A percentile compares a stretch with the other conserved stretches of the same genome.
These are phyloP conservation scores for Isurus oxyrinchus DNA, from an alignment of 2,113 vertebrate genomes.

Conservation along the genomic window DNA sequence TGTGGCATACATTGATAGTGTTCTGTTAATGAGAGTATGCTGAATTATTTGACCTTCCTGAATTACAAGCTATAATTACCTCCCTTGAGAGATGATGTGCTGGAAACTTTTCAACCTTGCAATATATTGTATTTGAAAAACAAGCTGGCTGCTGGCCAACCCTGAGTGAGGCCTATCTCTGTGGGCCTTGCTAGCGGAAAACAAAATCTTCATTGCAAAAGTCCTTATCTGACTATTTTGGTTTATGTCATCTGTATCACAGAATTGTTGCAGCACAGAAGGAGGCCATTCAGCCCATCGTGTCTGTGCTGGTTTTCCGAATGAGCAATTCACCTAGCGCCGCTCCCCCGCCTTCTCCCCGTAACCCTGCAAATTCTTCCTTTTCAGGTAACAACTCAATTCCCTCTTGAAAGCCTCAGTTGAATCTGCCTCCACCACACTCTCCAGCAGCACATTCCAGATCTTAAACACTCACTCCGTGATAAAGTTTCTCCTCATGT, in stretches of 20 bases:
- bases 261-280: not conserved
- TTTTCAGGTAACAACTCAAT: too few species aligned
- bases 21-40: slow-evolving; percentile 25
- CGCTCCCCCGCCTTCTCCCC: too few species aligned
- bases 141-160: not conserved
- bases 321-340: too few species aligned
- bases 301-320: too few species aligned
- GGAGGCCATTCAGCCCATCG: not conserved
- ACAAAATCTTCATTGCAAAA: not conserved
- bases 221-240: not conserved
- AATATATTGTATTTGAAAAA: not conserved
- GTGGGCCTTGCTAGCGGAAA: not conserved
- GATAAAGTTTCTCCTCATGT: too few species aligned
- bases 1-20: not conserved
- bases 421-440: too few species aligned
- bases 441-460: too few species aligned
- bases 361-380: too few species aligned
- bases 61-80: slow-evolving; percentile 30
- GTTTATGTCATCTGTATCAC: not conserved
- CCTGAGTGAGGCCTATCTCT: not conserved
- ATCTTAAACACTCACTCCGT: too few species aligned
- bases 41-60: slow-evolving; percentile 23
- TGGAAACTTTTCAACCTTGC: slow-evolving; percentile 25
- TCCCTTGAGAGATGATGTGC: not conserved
- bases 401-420: too few species aligned